Base-by-base conservation (phyloP, 1,140 invertebrate genomes). In the Drosophila bocki region DNA sequence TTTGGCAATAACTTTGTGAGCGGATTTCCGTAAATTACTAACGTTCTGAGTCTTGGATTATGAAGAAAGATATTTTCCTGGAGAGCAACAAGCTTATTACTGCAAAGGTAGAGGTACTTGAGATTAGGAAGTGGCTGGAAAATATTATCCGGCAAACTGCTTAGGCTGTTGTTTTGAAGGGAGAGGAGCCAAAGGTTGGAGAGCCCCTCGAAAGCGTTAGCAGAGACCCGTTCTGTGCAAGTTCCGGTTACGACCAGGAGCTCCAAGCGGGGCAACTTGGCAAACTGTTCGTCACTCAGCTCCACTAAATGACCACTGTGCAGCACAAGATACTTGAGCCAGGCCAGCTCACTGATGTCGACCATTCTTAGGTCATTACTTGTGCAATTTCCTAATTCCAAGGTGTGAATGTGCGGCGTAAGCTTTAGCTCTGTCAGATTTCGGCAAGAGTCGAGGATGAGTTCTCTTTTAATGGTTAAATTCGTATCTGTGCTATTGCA, bases 151-250 rank as follows among this genome's bases (percentile, higher is more conserved):
- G 26, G n/a, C 37, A 53, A 53, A 5, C 29, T 53, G 50, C 26
- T 44, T 44, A 91, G 78, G 7, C 64, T 65, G 53, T 91, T 91
- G 44, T 74, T 50, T 1, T 75, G 65, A 12, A 91, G 64, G 19
- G 63, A 80, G 22, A 91, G 56, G 39, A 76, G 22, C 13, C 53
- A 53, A 0, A 91, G 68, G 6, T 62, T 8, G 1, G 45, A 3
- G 15, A 91, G 42, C 13, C 78, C 68, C 15, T 22, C 45, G 22
- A 91, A 91, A 0, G 88, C 75, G 8, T 75, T 9, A 26, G 44
- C 29, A 41, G 76, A 56, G 41, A 91, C 5, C 3, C 47, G 26
- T 50, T 50, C 53, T 2, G 54, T 19, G 19, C 64, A 60, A 33
- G 87, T 78, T 6, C 26, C 57, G 35, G 80, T 91, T 61, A 67